A percentile compares a stretch with the other conserved stretches of the same genome.
phyloP scores from a whole-genome alignment of 2,113 vertebrate genomes.

The Engystomops pustulosus region DNA sequence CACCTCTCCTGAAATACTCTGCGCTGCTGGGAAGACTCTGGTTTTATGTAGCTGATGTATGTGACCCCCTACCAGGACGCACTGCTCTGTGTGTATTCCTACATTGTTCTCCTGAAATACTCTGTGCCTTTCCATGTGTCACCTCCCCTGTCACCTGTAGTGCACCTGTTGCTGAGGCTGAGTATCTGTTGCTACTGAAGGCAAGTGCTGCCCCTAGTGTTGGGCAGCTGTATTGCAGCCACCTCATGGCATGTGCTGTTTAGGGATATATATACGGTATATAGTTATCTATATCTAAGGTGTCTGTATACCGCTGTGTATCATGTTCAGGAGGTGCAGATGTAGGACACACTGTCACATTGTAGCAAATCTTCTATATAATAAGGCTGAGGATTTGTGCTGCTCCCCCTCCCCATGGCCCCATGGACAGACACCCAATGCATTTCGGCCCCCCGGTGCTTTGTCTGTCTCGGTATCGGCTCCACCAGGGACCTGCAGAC shows the following conservation, averaged over 20 bases:
- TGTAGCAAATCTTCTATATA: neutral
- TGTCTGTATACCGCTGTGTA: too few species aligned
- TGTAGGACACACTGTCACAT: neutral
- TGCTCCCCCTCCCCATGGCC: neutral
- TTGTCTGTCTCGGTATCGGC: neutral
- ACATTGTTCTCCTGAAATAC: too few species aligned
- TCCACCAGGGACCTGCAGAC: neutral
- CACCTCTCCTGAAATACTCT: neutral
- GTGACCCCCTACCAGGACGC: too few species aligned
- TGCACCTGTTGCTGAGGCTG: too few species aligned
- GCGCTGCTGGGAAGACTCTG: neutral
- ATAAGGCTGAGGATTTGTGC: neutral
- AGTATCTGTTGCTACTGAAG: too few species aligned
- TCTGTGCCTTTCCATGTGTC: too few species aligned
- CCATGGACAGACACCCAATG: neutral
- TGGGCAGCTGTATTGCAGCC: neutral
- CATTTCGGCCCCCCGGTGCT: neutral
- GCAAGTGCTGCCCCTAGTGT: neutral
- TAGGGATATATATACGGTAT: too few species aligned
- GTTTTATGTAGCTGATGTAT: too few species aligned
- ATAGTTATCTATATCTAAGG: too few species aligned
- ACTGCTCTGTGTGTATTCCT: too few species aligned
- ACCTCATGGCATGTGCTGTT: neutral
- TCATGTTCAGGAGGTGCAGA: neutral
- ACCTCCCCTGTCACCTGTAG: too few species aligned